Evolutionary conservation across 2,888 invertebrate species (phyloP), one percentile per base, ranked within the genome.

Genomic region (Parapristionchus giblindavisi): DNA sequence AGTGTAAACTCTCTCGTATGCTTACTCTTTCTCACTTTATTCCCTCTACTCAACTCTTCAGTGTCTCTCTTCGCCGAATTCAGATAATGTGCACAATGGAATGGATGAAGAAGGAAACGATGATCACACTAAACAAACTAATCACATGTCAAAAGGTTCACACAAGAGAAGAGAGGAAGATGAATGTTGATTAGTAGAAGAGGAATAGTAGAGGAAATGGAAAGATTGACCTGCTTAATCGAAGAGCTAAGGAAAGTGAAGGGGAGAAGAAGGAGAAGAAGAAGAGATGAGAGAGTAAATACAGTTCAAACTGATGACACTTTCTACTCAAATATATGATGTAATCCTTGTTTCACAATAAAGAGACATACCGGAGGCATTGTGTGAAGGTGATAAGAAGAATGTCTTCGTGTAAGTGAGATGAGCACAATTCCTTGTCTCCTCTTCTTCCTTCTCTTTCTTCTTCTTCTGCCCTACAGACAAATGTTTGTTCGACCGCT

Each of bases 151-250:
- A 14, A 17, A 54, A 24, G 14, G 63, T 32, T 43, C 43, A 48
- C 14, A 52, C 14, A n/a, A 52, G 38, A 38, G 21, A 27, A n/a
- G n/a, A n/a, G n/a, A n/a, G n/a, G n/a, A n/a, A n/a, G n/a, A n/a
- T n/a, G n/a, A n/a, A n/a, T n/a, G n/a, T n/a, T n/a, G n/a, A n/a
- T n/a, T n/a, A n/a, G n/a, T n/a, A n/a, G n/a, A n/a, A n/a, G n/a
- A n/a, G n/a, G n/a, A n/a, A n/a, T n/a, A n/a, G n/a, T n/a, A n/a
- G 36, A 17, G 52, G 24, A 27, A n/a, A 14, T 54, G 6, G 66
- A 68, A 52, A 21, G 27, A 34, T 11, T 65, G 68, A 68, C 68
- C 68, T 68, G 68, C 52, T n/a, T n/a, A n/a, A n/a, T 68, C 52
- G 29, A 34, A 48, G 17, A n/a, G n/a, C 38, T n/a, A n/a, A 48